Base-by-base conservation (phyloP, 1,140 invertebrate species). In the Teleopsis dalmanni region DNA sequence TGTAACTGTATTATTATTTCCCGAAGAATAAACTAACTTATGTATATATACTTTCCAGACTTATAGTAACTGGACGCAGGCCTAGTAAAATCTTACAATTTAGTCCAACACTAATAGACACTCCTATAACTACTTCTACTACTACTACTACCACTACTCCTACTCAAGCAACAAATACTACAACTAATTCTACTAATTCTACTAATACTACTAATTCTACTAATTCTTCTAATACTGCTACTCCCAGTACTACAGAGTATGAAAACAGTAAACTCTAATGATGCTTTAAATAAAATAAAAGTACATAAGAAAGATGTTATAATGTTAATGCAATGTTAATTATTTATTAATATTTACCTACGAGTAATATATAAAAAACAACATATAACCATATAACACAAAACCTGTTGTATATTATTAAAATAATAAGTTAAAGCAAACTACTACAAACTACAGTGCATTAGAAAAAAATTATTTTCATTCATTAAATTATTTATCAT, bases 71-170 rank as follows among this genome's bases (percentile, higher is more conserved):
- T 52, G 65, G 65, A 56, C 65, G 65, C 55, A 65, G 65, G 46
- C 65, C 65, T 38, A 69, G 65, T 68, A 62, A 57, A 64, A 52
- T 69, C 51, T 58, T 69, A 50, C 60, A 63, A 54, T 57, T 57
- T 58, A 69, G 58, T 57, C 59, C 65, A 52, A 55, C 50, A 23
- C 31, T 43, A 27, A 34, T 33, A 50, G 44, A 46, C 11, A 47
- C 48, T 19, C 18, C 26, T n/a, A n/a, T n/a, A 42, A 25, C 1
- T 29, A 18, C 38, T 33, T 42, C 23, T 3, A 22, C 21, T 36
- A 36, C 38, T 7, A 44, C 36, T 40, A 36, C 49, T 35, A 35
- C n/a, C 26, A 38, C 43, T 31, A 21, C 25, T 33, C 10, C 26
- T 34, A 33, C 10, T 40, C 27, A 27, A 18, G 16, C 34, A 26